Evolutionary conservation across 1,140 invertebrate species (phyloP).

Genomic region (Cydia pomonella): DNA sequence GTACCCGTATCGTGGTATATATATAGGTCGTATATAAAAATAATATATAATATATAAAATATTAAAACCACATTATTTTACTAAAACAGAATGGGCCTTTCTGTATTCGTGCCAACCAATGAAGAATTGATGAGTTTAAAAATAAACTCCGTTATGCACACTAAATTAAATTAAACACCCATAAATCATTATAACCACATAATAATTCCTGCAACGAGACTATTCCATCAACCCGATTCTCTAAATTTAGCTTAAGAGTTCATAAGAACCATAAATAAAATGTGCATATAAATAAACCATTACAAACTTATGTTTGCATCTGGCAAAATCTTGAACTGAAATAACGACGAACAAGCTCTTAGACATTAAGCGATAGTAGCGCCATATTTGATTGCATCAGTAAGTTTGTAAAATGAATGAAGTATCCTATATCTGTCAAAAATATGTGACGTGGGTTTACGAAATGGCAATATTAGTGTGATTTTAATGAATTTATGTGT

Average conservation of each 20-base stretch:
- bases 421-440: conserved; percentile 18
- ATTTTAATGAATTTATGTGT: not conserved
- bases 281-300: conserved; percentile 1
- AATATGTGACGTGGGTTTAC: not conserved
- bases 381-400: not conserved
- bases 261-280: conserved; percentile 3
- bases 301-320: not conserved
- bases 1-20: no score
- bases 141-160: not conserved
- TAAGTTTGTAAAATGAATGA: conserved; percentile 14
- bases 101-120: not conserved
- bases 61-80: not conserved
- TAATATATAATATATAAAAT: no score
- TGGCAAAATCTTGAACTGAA: not conserved
- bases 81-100: not conserved
- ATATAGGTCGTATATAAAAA: no score
- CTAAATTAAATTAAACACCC: not conserved
- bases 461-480: not conserved
- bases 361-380: not conserved
- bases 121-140: not conserved
- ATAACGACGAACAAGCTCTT: not conserved
- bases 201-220: conserved; percentile 7
- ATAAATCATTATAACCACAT: conserved; percentile 20
- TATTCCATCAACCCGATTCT: conserved; percentile 15
- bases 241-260: not conserved